phyloP scores from a whole-genome alignment of 2,888 invertebrate species.

The Lagria hirta region DNA sequence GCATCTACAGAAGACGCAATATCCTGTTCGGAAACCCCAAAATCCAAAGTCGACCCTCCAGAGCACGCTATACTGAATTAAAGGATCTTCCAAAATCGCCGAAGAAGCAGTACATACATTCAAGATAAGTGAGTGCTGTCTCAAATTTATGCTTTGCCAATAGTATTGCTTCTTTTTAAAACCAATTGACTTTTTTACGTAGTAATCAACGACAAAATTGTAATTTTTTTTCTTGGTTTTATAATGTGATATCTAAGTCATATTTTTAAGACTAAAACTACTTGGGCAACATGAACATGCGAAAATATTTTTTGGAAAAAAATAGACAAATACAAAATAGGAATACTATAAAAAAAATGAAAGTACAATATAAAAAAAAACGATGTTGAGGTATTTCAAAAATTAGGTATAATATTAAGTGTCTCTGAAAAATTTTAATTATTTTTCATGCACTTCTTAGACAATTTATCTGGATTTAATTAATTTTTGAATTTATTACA shows the following conservation, averaged over 20 bases:
- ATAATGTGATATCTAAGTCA: conserved; percentile 29
- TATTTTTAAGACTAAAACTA: conserved; percentile 26
- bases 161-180: conserved; percentile 1
- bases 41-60: conserved; percentile 43
- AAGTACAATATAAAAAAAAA: no score
- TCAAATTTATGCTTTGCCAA: conserved; percentile 5
- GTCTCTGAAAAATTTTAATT: no score
- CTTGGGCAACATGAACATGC: no score
- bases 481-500: no score
- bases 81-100: conserved; percentile 40
- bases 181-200: conserved; percentile 9
- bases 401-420: no score
- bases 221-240: conserved; percentile 16
- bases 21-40: no score
- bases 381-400: no score
- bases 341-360: no score
- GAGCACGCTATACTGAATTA: conserved; percentile 48
- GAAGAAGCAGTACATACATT: conserved; percentile 16
- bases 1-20: conserved; percentile 48
- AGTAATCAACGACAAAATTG: no score
- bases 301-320: background rate
- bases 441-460: no score
- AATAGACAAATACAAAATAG: no score
- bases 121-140: conserved; percentile 4
- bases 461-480: no score